Percentiles rank a stretch among this genome's conserved stretches.
phyloP scores from a whole-genome alignment of 2,888 invertebrate species.

The Onchidella celtica region DNA sequence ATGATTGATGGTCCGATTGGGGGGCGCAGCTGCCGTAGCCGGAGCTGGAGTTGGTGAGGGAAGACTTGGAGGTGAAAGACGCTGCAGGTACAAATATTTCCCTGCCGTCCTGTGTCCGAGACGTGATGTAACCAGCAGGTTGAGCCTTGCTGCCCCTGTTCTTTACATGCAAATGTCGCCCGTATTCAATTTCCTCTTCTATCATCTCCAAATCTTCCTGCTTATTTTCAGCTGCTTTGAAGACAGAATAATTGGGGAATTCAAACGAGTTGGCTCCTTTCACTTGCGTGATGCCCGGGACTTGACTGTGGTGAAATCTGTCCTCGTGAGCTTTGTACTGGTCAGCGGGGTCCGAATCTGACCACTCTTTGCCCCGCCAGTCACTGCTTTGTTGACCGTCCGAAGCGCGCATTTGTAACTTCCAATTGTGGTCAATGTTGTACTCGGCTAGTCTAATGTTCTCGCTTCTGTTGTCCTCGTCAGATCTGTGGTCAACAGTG shows the following conservation, averaged over 20 bases:
- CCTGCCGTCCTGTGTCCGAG: constrained; percentile 47
- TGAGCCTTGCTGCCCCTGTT: not conserved
- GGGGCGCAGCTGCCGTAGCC: constrained; percentile 51
- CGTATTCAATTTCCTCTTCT: constrained; percentile 52
- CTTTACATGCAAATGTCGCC: not conserved
- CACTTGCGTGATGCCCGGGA: constrained; percentile 38
- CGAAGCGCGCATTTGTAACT: constrained; percentile 9
- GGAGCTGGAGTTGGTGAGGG: constrained; percentile 44
- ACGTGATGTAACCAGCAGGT: constrained; percentile 49
- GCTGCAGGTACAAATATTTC: constrained; percentile 51
- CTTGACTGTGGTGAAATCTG: not conserved
- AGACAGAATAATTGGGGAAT: constrained; percentile 48
- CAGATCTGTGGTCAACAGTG: too few species aligned
- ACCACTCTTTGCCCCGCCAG: not conserved
- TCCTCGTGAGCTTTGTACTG: not conserved
- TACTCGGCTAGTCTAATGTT: not conserved
- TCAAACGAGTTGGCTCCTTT: constrained; percentile 31
- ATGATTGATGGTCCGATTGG: not conserved
- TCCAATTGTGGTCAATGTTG: constrained; percentile 42
- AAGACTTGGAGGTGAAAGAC: constrained; percentile 12
- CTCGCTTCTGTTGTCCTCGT: not conserved
- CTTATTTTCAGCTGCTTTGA: constrained; percentile 56
- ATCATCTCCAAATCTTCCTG: constrained; percentile 62
- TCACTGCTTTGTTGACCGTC: not conserved
- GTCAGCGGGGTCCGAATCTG: not conserved